Base-by-base conservation (phyloP, 2,797 vertebrate genomes). In the Mallotus villosus region DNA sequence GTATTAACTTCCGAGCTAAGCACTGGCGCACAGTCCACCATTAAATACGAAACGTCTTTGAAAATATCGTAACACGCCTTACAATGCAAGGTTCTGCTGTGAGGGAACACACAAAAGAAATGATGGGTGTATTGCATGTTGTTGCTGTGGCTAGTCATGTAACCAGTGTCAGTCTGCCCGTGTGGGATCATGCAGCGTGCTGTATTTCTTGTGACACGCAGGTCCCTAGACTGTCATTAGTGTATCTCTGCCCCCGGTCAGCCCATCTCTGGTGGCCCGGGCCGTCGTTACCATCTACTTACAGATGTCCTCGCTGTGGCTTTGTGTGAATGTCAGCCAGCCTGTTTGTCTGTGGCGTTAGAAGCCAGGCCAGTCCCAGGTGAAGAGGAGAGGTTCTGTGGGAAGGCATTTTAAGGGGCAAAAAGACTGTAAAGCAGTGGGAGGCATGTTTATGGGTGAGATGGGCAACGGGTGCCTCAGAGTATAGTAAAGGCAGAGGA, bases 261-360 rank as follows among this genome's bases (percentile, higher is more conserved):
- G 75, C 74, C 69, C 71, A 79, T 78, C 88, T 86, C 84, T 67
- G 51, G 86, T 81, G 86, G 84, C 84, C 71, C 34, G 49, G 65
- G 70, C 65, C 3, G 2, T 72, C 9, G 7, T 24, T 73, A 74
- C 78, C 82, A 87, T 78, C 37, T 88, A 80, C 80, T 82, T 78
- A 74, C 64, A 85, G 87, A 90, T 89, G 57, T 89, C 88, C 80
- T 88, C 81, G 62, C 84, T 55, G 75, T 84, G 88, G 86, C 86
- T 81, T 81, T 75, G 67, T 27, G 76, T 76, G 77, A 81, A 81
- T 78, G 82, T 82, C 84, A 84, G 67, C 29, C 74, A 74, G 85
- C 80, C 79, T 65, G 81, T 81, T 84, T 81, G 79, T 66, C 71
- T 29, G 4, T 70, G 79, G 83, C 77, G 51, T 2, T 12, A 63